Percentiles rank a stretch among this genome's conserved stretches.
phyloP scores from a whole-genome alignment of 1,140 invertebrate species.

The Dinothrombium tinctorium region DNA sequence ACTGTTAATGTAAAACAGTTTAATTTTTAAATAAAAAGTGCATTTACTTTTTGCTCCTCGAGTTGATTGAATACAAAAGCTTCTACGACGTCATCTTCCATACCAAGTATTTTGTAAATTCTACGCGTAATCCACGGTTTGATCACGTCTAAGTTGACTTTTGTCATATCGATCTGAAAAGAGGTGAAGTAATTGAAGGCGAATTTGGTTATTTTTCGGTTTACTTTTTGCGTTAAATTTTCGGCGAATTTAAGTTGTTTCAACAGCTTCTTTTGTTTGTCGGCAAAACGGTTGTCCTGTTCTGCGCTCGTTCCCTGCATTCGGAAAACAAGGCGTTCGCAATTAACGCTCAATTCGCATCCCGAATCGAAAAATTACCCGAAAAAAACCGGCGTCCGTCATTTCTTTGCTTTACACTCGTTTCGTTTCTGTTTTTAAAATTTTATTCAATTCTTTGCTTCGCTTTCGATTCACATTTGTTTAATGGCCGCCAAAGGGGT shows the following conservation, averaged over 20 bases:
- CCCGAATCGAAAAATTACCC: slow-evolving; percentile 18
- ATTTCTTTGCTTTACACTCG: slow-evolving; percentile 12
- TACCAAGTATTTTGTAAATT: slow-evolving; percentile 70
- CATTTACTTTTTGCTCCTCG: slow-evolving; percentile 55
- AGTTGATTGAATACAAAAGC: slow-evolving; percentile 98
- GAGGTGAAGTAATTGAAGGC: slow-evolving; percentile 5
- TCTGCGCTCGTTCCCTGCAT: slow-evolving; percentile 84
- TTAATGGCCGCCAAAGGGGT: too few species aligned
- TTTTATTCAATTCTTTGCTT: too few species aligned
- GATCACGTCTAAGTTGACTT: slow-evolving; percentile 88
- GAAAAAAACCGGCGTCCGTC: slow-evolving; percentile 29
- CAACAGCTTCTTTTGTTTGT: slow-evolving; percentile 96
- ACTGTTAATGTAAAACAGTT: too few species aligned
- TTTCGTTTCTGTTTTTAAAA: background rate
- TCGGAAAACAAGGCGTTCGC: background rate
- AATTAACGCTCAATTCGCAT: slow-evolving; percentile 4
- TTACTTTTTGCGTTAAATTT: slow-evolving; percentile 35
- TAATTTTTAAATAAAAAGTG: background rate
- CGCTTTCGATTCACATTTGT: background rate
- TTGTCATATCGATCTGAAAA: slow-evolving; percentile 77
- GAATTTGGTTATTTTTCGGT: too few species aligned
- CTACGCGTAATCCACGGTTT: slow-evolving; percentile 97
- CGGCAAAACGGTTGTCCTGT: slow-evolving; percentile 93
- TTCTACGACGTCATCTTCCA: slow-evolving; percentile 89
- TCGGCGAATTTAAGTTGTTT: slow-evolving; percentile 97